Conservation (phyloP, 2,888 invertebrate genomes). For the Himalopsyche japonica region DNA sequence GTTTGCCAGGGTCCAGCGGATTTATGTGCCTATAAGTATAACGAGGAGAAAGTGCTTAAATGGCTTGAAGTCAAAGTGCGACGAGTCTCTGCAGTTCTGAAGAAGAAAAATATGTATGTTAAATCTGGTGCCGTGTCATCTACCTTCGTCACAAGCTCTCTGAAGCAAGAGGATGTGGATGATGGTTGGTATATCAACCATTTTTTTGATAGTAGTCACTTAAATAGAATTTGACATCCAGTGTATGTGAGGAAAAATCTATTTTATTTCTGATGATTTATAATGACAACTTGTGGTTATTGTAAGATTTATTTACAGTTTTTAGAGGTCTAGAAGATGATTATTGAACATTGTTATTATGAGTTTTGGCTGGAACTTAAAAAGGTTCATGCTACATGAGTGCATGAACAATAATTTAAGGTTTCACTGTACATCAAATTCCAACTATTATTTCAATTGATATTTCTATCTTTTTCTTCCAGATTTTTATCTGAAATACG, state of each 20-base stretch:
- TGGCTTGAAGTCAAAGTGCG: constrained; percentile 78
- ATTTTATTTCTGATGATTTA: too few species aligned
- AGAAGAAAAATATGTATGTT: constrained; percentile 73
- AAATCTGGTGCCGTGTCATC: constrained; percentile 74
- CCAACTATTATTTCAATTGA: too few species aligned
- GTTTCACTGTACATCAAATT: too few species aligned
- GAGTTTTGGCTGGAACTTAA: neutral
- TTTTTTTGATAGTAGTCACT: too few species aligned
- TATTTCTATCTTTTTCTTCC: constrained; percentile 42
- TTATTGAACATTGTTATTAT: too few species aligned
- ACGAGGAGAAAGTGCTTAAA: constrained; percentile 72
- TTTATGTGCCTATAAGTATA: constrained; percentile 79
- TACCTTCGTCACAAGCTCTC: constrained; percentile 70
- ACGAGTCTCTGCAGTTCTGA: constrained; percentile 66
- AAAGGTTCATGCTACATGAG: too few species aligned
- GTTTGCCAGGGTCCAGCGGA: constrained; percentile 65
- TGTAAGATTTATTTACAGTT: too few species aligned
- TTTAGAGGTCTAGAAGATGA: too few species aligned
- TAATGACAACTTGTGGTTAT: too few species aligned
- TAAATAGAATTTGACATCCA: too few species aligned
- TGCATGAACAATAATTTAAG: too few species aligned
- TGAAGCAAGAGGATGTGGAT: constrained; percentile 59
- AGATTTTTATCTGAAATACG: constrained; percentile 72
- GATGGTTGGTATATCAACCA: constrained; percentile 49
- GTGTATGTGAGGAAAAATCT: too few species aligned